A percentile compares a stretch with the other conserved stretches of the same genome.
Conservation (phyloP, 2,113 vertebrate genomes). For the Dromiciops gliroides region DNA sequence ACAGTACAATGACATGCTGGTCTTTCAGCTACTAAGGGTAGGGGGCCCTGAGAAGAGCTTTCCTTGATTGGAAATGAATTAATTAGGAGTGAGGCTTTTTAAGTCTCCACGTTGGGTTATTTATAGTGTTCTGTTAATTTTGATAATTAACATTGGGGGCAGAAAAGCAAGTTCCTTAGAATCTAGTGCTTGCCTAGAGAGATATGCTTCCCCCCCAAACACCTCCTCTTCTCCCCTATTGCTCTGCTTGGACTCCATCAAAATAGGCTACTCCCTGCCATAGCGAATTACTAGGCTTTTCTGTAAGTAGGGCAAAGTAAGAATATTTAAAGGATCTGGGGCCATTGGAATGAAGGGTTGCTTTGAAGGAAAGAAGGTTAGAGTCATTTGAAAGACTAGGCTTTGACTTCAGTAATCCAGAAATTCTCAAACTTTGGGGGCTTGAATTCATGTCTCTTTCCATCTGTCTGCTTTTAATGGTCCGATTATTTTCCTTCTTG, state of each 20-base stretch:
- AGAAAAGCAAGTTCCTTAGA: constrained; percentile 70
- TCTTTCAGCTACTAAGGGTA: constrained; percentile 69
- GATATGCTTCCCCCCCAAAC: constrained; percentile 43
- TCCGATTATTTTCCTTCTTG: background rate
- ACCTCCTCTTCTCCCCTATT: constrained; percentile 20
- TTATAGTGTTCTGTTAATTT: constrained; percentile 81
- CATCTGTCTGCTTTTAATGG: background rate
- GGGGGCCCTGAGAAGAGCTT: constrained; percentile 72
- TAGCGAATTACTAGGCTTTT: constrained; percentile 6
- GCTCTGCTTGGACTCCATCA: constrained; percentile 67
- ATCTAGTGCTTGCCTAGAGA: constrained; percentile 58
- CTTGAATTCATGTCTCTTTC: background rate
- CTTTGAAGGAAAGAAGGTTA: background rate
- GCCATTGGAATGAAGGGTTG: background rate
- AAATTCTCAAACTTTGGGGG: background rate
- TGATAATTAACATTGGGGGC: constrained; percentile 79
- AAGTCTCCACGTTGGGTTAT: constrained; percentile 80
- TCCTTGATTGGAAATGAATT: constrained; percentile 81
- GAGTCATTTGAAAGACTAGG: background rate
- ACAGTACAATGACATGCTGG: constrained; percentile 53
- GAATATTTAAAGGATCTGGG: background rate
- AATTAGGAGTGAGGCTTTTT: constrained; percentile 79
- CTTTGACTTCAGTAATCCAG: background rate
- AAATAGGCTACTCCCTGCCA: constrained; percentile 61
- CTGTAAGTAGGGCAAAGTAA: constrained; percentile 55